Base-by-base conservation (phyloP, 2,113 vertebrate genomes). In the Pica pica region DNA sequence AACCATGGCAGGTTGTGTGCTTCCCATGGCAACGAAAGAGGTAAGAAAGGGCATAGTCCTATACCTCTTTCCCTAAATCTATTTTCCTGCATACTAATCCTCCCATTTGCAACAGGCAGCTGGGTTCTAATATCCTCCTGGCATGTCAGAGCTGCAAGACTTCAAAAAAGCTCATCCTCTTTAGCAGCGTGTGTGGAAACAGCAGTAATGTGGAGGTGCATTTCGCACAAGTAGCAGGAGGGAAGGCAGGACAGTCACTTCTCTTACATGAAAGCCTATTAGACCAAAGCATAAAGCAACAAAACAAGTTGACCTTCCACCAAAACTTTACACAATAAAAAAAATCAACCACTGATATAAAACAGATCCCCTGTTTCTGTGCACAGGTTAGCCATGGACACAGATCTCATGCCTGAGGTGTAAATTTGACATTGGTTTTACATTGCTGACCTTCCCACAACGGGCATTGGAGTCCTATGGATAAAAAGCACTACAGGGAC, bases 161-260 rank as follows among this genome's bases (percentile, higher is more conserved):
- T 84, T 67, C 49, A 59, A 44, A 60, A 83, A 56, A 89, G 26
- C 50, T 35, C 39, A 68, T 39, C 41, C 77, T n/a, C 46, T 77
- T 39, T 20, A 76, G 41, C 44, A 89, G 41, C 14, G 15, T 0
- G 0, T 16, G 46, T 31, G 41, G 59, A 35, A 80, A 69, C 0
- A 1, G 19, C 35, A 50, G 42, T 63, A 77, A 37, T 0, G 0
- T 2, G 0, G 33, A 35, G 11, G 24, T 31, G n/a, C 61, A 83
- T 64, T 83, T 55, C 2, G 4, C 22, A 41, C n/a, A 56, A 56
- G 24, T 61, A 59, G 35, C 80, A 71, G 35, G 10, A 80, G 21
- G 19, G n/a, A 89, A 86, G 30, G 69, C 37, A 80, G 67, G 33
- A 78, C 31, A 60, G 35, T 27, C 67, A n/a, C 33, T 68, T 41